Evolutionary conservation across 2,888 invertebrate genomes (phyloP).

Genomic region (Trachelus iudaicus): DNA sequence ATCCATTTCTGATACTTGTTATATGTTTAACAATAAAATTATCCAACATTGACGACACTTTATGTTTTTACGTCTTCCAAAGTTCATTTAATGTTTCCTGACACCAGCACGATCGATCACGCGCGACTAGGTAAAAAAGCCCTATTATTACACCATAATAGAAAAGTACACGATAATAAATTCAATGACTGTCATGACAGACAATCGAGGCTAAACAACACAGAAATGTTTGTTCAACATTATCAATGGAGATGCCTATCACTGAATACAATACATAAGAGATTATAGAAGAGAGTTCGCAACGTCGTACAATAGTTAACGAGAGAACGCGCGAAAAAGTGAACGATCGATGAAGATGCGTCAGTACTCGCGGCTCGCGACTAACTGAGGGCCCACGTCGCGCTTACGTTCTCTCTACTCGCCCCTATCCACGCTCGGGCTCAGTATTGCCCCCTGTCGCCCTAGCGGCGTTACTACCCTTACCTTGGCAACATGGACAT

Average conservation of each 20-base stretch:
- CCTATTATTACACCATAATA: not conserved
- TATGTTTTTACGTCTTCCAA: not conserved
- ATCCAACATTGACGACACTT: not conserved
- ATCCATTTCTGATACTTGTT: not conserved
- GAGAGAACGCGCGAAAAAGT: not conserved
- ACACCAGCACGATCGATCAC: not conserved
- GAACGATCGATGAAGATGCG: slow-evolving; percentile 16
- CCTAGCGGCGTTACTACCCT: slow-evolving; percentile 20
- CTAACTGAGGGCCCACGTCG: slow-evolving; percentile 44
- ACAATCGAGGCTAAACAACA: not conserved
- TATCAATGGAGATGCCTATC: not conserved
- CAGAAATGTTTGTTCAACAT: not conserved
- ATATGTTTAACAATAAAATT: not conserved
- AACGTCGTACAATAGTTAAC: not conserved
- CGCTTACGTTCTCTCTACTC: not conserved
- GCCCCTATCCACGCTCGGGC: not conserved
- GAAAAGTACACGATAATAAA: not conserved
- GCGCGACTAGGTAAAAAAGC: not conserved
- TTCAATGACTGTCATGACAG: not conserved
- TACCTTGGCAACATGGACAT: not conserved
- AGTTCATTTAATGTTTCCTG: not conserved
- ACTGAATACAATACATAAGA: not conserved
- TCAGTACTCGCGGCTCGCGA: slow-evolving; percentile 55
- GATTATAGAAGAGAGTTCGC: not conserved
- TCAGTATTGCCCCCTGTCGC: slow-evolving; percentile 9